Conservation (phyloP, 2,113 vertebrate genomes). For the human region DNA sequence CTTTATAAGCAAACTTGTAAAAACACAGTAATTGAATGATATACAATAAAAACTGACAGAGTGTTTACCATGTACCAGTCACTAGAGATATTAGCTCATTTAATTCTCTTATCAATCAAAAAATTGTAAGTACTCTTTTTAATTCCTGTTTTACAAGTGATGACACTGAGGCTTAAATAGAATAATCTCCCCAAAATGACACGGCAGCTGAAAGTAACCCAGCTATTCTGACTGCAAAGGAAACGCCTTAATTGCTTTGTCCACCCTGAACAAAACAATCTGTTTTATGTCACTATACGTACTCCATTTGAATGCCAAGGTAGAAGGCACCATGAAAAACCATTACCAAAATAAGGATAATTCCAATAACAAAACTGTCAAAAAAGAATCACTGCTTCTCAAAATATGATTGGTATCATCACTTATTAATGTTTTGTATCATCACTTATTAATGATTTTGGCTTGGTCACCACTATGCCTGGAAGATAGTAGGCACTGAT, state of each 20-base stretch:
- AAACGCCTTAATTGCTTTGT: neutral
- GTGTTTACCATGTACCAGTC: neutral
- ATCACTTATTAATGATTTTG: neutral
- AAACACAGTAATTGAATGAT: neutral
- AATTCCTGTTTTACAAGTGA: neutral
- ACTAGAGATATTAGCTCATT: neutral
- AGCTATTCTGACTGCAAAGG: neutral
- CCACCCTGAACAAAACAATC: neutral
- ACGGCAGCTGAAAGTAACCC: neutral
- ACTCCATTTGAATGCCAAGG: neutral
- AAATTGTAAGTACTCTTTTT: neutral
- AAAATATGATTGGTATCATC: neutral
- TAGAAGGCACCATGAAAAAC: neutral
- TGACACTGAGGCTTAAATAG: neutral
- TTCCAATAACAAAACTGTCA: neutral
- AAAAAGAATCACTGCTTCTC: neutral
- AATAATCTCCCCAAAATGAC: neutral
- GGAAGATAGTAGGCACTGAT: neutral
- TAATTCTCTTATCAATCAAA: neutral
- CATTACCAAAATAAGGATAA: conserved; percentile 3
- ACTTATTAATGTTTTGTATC: neutral
- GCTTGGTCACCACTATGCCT: neutral
- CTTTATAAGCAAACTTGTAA: neutral
- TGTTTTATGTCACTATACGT: neutral
- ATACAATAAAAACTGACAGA: neutral